Evolutionary conservation across 2,797 vertebrate genomes (phyloP), one percentile per base, ranked within the genome.

Genomic region (Novumbra hubbsi): DNA sequence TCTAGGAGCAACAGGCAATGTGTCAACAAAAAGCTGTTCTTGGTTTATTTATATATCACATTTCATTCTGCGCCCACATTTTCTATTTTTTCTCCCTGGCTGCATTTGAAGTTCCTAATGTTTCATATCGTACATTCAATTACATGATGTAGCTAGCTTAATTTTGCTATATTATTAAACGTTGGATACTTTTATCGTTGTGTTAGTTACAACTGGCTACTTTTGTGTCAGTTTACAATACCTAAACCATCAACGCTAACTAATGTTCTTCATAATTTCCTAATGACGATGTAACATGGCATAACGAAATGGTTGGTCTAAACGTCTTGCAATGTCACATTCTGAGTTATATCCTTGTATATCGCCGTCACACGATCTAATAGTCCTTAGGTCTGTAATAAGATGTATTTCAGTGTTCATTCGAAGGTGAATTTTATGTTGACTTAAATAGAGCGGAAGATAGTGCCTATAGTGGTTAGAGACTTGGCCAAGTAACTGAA

Each of bases 21-120:
- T 45, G 27, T 32, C 73, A 74, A 15, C 32, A 64, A 64, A 72
- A 30, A 24, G 60, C 34, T 41, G 5, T 28, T 55, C n/a, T 21
- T 32, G 28, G 12, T 14, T 32, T 34, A 17, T 30, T 28, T 65
- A 14, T 7, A 65, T 65, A 65, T 65, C 28, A 60, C 7, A 24
- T n/a, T 21, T 55, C 50, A 55, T 57, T 57, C 21, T 57, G n/a
- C 55, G n/a, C 50, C n/a, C 52, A 55, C 19, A 21, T 55, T n/a
- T 8, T 52, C 17, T 52, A n/a, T 55, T 49, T 60, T 57, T 21
- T 12, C 11, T 21, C 21, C 2, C 9, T 24, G 21, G 4, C 21
- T 60, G 55, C 9, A 60, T 27, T 27, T 60, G 4, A 60, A 27
- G 55, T 27, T 45, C 12, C 1, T 45, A 45, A 9, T 45, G 41